These are phyloP conservation scores for Strix uralensis DNA, from an alignment of 2,113 vertebrate genomes.

Conservation along the genomic window DNA sequence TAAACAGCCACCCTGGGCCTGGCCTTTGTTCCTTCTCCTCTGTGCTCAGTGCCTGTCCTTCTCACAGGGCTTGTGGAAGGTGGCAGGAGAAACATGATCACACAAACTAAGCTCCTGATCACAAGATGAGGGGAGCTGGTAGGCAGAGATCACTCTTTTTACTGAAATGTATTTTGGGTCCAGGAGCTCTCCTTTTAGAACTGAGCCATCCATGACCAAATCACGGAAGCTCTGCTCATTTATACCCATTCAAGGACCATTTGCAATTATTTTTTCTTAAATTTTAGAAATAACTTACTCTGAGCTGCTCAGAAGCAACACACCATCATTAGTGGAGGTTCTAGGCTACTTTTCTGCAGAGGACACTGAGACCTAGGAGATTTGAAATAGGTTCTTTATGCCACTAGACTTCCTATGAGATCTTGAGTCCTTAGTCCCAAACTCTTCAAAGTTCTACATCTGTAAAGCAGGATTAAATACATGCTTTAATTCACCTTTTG, in stretches of 20 bases:
- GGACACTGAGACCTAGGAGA: not conserved
- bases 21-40: not conserved
- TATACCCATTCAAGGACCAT: not conserved
- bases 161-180: not conserved
- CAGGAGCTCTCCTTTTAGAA: not conserved
- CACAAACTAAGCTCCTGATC: not conserved
- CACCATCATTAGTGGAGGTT: not conserved
- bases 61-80: not conserved
- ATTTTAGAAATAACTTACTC: not conserved
- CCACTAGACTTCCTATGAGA: not conserved
- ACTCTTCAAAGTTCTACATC: not conserved
- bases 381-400: not conserved
- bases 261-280: no score
- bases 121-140: not conserved
- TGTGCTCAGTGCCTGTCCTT: not conserved
- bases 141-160: not conserved
- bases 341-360: not conserved
- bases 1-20: conserved; percentile 4
- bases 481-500: not conserved
- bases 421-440: not conserved
- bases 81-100: not conserved
- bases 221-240: not conserved
- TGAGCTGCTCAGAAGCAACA: not conserved
- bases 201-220: not conserved
- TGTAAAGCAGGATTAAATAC: not conserved